Evolutionary conservation across 2,888 invertebrate species (phyloP), one percentile per base, ranked within the genome.

Genomic region (Pammene fasciana): DNA sequence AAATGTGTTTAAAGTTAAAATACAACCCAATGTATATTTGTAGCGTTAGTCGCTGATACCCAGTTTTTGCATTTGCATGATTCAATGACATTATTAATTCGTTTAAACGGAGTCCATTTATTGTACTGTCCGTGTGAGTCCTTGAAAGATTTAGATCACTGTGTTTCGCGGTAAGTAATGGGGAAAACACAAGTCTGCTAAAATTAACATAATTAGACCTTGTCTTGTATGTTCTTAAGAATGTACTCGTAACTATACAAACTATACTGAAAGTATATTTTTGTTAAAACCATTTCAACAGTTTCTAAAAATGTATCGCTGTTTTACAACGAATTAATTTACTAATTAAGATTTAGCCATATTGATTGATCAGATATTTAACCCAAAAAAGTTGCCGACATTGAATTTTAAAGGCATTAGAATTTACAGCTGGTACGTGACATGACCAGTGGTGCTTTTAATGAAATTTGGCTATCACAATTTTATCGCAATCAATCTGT

Each of bases 401-500:
- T 68, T 68, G 68, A 56, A 50, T 43, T 56, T 50, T 11, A 38
- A 43, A 45, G 41, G 41, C 62, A 64, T 67, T 56, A 38, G 54
- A 46, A 64, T 48, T 34, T 9, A 52, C 68, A 50, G n/a, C 16
- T 2, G 5, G 8, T 10, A 26, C 52, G 55, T 67, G 59, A 52
- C 52, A 55, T 67, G 46, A 67, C 57, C 36, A 61, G 56, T 14
- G 56, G 61, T 56, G 65, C 71, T 46, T 65, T 65, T 62, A 65
- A 65, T 46, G 38, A 68, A 72, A 59, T 59, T 67, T 60, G 52
- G 48, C 38, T 72, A 62, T 71, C 65, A 34, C 41, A 14, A 16
- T 55, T 65, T 70, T 55, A 70, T 70, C 70, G 54, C 48, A 65
- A 84, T 84, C 82, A 73, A 80, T 78, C 76, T 78, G 76, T 78